Evolutionary conservation across 2,797 vertebrate genomes (phyloP), one percentile per base, ranked within the genome.

Genomic region (Falco peregrinus): DNA sequence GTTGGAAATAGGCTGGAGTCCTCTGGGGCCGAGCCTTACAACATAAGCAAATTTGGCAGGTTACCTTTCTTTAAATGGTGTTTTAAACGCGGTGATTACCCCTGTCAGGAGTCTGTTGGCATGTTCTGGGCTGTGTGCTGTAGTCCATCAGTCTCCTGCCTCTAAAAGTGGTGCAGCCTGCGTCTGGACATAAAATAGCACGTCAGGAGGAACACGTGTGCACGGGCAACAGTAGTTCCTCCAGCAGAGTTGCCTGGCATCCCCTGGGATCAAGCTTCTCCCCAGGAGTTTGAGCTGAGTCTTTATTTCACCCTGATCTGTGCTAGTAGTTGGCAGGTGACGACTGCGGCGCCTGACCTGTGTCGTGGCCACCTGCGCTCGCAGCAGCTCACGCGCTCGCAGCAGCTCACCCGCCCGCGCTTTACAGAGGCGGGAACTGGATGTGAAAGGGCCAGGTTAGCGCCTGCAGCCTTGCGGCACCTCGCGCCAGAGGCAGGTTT

Each of bases 381-480:
- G 0, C 0, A 1, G 71, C 41, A 87, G 41, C 51, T 84, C 28
- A 19, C 59, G 4, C 0, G 0, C 37, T 37, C 10, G 0, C 0
- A 1, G 71, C 41, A 87, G 41, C 51, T 84, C 28, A 19, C 59
- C 56, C 37, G 11, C 18, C 68, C 3, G 0, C 28, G 37, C n/a
- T 39, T 56, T 13, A 1, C 7, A 9, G 50, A 51, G 53, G 53
- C 39, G 78, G 51, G 37, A 79, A 59, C 50, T 57, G 48, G 11
- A 15, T 21, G 8, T 43, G 2, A 13, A 26, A 47, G 31, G 43
- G 19, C n/a, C 51, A 35, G 5, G 3, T 11, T 59, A 39, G 47
- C 22, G 20, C 24, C 47, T 37, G 13, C 4, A 7, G 11, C 28
- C 71, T 50, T 48, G 64, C 56, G 73, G 25, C 10, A 57, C 17